phyloP scores from a whole-genome alignment of 2,113 vertebrate genomes.

The Nothoprocta perdicaria region DNA sequence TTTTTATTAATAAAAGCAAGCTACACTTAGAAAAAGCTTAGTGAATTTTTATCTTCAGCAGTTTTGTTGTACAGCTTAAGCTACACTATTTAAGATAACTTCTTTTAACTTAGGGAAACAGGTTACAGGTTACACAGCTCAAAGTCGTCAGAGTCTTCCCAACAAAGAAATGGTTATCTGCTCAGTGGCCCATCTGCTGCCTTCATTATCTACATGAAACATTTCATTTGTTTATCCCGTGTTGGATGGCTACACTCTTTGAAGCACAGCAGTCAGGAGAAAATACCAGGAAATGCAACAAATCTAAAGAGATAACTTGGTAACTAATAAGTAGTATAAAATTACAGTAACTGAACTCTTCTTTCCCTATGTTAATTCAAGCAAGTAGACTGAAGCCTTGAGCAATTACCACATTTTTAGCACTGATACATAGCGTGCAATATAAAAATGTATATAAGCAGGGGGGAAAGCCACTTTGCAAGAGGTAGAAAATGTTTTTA shows the following conservation, averaged over 20 bases:
- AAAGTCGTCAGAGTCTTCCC: not conserved
- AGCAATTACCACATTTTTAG: conserved; percentile 18
- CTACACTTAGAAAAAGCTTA: not conserved
- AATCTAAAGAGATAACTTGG: conserved; percentile 7
- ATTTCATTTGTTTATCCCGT: not conserved
- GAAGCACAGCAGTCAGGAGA: not conserved
- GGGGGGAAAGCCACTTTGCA: not conserved
- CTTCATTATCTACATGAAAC: not conserved
- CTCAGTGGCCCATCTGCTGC: not conserved
- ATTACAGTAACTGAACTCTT: conserved; percentile 12
- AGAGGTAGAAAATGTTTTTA: conserved; percentile 68
- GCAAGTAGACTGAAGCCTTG: not conserved
- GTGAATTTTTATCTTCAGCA: conserved; percentile 2
- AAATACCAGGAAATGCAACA: not conserved
- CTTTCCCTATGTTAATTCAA: not conserved
- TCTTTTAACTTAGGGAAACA: not conserved
- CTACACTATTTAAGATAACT: not conserved
- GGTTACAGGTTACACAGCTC: not conserved
- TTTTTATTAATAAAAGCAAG: not conserved
- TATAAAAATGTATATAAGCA: too few relatives aligned
- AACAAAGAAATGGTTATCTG: not conserved
- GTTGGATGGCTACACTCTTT: not conserved
- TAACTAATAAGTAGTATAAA: not conserved
- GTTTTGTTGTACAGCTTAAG: not conserved
- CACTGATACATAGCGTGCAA: conserved; percentile 1